phyloP scores from a whole-genome alignment of 1,140 invertebrate genomes.

The Halyomorpha halys region DNA sequence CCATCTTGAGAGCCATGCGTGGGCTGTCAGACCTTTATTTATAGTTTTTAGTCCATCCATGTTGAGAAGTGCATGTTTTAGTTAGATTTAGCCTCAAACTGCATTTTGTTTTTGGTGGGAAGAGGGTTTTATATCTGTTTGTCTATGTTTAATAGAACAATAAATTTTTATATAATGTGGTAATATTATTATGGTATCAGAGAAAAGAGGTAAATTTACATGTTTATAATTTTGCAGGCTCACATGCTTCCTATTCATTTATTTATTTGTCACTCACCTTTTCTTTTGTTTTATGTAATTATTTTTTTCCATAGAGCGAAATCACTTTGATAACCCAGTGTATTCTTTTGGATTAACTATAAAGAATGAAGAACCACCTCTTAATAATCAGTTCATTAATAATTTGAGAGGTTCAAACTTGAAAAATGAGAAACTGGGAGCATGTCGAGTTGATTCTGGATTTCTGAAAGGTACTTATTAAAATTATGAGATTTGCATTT shows the following conservation, averaged over 20 bases:
- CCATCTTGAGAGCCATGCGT: too few relatives aligned
- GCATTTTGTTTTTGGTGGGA: too few relatives aligned
- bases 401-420: conserved; percentile 52
- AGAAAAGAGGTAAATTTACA: too few relatives aligned
- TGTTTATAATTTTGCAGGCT: too few relatives aligned
- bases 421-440: conserved; percentile 43
- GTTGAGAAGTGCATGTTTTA: too few relatives aligned
- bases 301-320: conserved; percentile 48
- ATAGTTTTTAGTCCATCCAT: too few relatives aligned
- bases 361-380: conserved; percentile 42
- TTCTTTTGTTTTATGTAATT: conserved; percentile 12
- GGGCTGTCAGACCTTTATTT: too few relatives aligned
- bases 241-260: background rate
- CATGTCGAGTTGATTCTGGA: conserved; percentile 40
- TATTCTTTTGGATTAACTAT: conserved; percentile 49
- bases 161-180: too few relatives aligned
- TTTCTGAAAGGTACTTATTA: conserved; percentile 38
- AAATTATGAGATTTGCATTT: background rate
- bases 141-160: too few relatives aligned
- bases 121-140: too few relatives aligned
- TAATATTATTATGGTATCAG: too few relatives aligned
- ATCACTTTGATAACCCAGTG: conserved; percentile 88
- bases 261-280: background rate
- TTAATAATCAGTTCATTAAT: conserved; percentile 43
- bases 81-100: too few relatives aligned